A percentile compares a stretch with the other conserved stretches of the same genome.
Evolutionary conservation across 1,140 invertebrate species (phyloP).

Genomic region (Trinorchestia longiramus): DNA sequence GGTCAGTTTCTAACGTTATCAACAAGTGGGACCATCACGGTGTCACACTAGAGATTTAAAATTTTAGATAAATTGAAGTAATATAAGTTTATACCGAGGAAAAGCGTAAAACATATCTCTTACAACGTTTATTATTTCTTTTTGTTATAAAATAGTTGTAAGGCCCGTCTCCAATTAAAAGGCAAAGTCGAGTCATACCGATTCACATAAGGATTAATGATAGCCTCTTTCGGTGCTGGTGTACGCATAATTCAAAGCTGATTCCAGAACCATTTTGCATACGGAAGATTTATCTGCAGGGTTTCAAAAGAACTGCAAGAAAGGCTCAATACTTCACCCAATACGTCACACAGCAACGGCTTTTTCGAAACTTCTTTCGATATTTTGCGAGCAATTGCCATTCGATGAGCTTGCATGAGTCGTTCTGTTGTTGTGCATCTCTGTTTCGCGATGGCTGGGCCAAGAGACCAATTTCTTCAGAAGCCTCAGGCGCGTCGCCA

Average conservation of each 20-base stretch:
- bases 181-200: not conserved
- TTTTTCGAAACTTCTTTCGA: not conserved
- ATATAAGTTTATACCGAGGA: not conserved
- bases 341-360: not conserved
- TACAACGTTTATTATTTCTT: too few relatives aligned
- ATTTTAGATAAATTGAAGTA: not conserved
- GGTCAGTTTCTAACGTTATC: not conserved
- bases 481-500: not conserved
- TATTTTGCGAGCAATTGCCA: conserved; percentile 3
- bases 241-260: not conserved
- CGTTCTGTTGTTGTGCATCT: not conserved
- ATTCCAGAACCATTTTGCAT: not conserved
- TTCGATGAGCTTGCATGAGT: conserved; percentile 25
- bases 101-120: not conserved
- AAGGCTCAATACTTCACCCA: not conserved
- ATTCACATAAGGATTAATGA: not conserved
- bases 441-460: not conserved
- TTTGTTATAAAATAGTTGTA: not conserved
- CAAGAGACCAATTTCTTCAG: not conserved
- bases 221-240: not conserved
- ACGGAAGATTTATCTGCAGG: not conserved
- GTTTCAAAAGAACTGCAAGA: not conserved
- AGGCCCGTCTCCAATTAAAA: too few relatives aligned
- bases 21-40: too few relatives aligned
- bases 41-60: not conserved